phyloP scores from a whole-genome alignment of 2,888 invertebrate genomes.

The Gymnosoma rotundatum region DNA sequence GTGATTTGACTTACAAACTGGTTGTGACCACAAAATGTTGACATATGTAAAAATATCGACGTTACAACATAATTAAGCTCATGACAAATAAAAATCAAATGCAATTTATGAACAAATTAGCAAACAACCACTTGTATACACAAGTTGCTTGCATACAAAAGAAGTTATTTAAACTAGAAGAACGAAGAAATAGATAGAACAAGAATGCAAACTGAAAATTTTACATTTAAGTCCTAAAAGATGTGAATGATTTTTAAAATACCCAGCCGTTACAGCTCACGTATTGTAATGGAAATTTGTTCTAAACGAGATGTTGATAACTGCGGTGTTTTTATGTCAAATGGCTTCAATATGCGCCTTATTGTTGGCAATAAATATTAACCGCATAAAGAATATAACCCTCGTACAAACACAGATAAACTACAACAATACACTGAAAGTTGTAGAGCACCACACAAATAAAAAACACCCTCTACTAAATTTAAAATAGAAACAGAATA shows the following conservation, averaged over 20 bases:
- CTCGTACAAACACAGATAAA: slow-evolving; percentile 52
- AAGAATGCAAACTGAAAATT: slow-evolving; percentile 17
- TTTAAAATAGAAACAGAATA: not conserved
- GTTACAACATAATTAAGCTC: slow-evolving; percentile 73
- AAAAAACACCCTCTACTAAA: slow-evolving; percentile 39
- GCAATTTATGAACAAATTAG: slow-evolving; percentile 80
- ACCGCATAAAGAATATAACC: slow-evolving; percentile 80
- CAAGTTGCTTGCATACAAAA: slow-evolving; percentile 56
- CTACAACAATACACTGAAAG: not conserved
- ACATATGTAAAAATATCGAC: slow-evolving; percentile 76
- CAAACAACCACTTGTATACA: slow-evolving; percentile 75
- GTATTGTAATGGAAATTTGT: not conserved
- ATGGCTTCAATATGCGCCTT: slow-evolving; percentile 72
- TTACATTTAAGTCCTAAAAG: slow-evolving; percentile 43
- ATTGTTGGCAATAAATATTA: slow-evolving; percentile 79
- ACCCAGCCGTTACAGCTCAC: slow-evolving; percentile 9
- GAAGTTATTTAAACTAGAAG: slow-evolving; percentile 7
- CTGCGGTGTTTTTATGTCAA: slow-evolving; percentile 47
- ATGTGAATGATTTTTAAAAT: slow-evolving; percentile 61
- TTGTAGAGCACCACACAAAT: not conserved
- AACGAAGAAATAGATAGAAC: slow-evolving; percentile 33
- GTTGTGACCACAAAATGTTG: slow-evolving; percentile 73
- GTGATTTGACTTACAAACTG: slow-evolving; percentile 29
- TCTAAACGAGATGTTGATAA: slow-evolving; percentile 23
- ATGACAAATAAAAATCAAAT: slow-evolving; percentile 75